Conservation (phyloP, 2,113 vertebrate genomes). For the Arenaria interpres region DNA sequence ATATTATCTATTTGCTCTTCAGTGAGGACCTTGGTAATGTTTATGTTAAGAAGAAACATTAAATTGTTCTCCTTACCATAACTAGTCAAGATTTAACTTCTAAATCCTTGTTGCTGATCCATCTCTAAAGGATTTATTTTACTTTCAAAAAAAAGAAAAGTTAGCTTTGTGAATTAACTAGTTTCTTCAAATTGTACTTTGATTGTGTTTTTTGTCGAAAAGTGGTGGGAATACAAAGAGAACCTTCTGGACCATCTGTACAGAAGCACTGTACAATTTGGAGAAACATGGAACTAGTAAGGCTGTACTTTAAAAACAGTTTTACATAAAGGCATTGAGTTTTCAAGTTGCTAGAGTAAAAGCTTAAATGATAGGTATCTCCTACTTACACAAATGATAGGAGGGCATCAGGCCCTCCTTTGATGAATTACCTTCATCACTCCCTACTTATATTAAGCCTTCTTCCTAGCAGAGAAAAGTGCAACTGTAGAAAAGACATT, state of each 20-base stretch:
- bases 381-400: not conserved
- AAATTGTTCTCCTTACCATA: not conserved
- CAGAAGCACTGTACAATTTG: not conserved
- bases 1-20: not conserved
- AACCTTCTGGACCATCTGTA: not conserved
- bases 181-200: not conserved
- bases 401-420: not conserved
- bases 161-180: not conserved
- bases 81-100: not conserved
- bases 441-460: not conserved
- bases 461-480: not conserved
- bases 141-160: not conserved
- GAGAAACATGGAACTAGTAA: not conserved
- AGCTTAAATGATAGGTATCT: not conserved
- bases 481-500: not conserved
- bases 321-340: not conserved
- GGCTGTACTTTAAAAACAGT: not conserved
- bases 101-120: not conserved
- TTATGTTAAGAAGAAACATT: not conserved
- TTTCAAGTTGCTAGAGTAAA: not conserved
- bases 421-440: not conserved
- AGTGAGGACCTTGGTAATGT: not conserved
- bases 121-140: not conserved
- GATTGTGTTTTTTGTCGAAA: not conserved
- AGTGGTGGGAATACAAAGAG: not conserved